Evolutionary conservation across 2,888 invertebrate genomes (phyloP), one percentile per base, ranked within the genome.

Genomic region (Meliscaeva auricollis): DNA sequence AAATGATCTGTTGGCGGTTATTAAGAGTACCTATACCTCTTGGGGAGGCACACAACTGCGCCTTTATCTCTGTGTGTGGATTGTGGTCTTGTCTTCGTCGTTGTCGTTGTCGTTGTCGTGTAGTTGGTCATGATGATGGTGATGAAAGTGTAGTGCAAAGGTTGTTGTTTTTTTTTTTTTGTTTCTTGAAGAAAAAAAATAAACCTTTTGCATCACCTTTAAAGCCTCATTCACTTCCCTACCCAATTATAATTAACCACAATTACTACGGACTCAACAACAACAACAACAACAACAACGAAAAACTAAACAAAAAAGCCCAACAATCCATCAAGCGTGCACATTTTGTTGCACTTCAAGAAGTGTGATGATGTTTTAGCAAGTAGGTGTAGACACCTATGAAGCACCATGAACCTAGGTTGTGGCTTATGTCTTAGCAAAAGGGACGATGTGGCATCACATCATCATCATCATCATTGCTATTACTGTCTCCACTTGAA

Each of bases 161-260:
- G 80, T 75, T 84, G 58, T 52, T 79, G 3, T 58, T 30, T 32
- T 46, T 30, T 60, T 8, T 30, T 32, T n/a, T 8, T 32, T 30
- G 30, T 5, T n/a, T n/a, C 3, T n/a, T 15, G 68, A n/a, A n/a
- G n/a, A n/a, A n/a, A n/a, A n/a, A n/a, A n/a, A n/a, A n/a, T n/a
- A n/a, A 82, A 78, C 62, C 56, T 69, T 38, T 69, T 60, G 26
- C 38, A 56, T 74, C 72, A 77, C 44, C 72, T 68, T 74, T 64
- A 48, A 46, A 30, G 48, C 48, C 58, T 68, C 46, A 30, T 35
- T 68, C 46, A 69, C 79, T 74, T 66, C 56, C 22, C 62, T 83
- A 84, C 69, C 68, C 75, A 75, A 84, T 84, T 84, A 84, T 84
- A 76, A 80, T 80, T 80, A 80, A 84, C 80, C 84, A 58, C 84